Conservation (phyloP, 1,140 invertebrate genomes). For the Agrilus planipennis region DNA sequence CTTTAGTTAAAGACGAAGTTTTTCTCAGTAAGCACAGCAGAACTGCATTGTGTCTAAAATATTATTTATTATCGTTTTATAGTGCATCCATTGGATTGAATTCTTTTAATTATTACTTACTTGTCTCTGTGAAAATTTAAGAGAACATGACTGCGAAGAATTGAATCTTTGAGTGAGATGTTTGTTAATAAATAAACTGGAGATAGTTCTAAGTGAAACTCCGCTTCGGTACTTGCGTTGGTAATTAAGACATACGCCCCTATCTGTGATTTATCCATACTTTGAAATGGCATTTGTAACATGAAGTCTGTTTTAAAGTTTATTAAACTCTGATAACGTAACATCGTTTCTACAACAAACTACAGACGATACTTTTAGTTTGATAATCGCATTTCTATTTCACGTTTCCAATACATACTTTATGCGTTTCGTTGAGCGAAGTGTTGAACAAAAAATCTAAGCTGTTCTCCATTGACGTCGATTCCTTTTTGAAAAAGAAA, state of each 20-base stretch:
- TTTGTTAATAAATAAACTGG: not conserved
- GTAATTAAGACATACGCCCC: not conserved
- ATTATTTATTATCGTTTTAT: too few species aligned
- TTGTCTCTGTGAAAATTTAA: not conserved
- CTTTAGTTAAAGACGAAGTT: too few species aligned
- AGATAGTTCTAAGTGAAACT: not conserved
- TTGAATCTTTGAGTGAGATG: not conserved
- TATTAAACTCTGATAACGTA: slow-evolving; percentile 37
- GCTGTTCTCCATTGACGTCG: slow-evolving; percentile 46
- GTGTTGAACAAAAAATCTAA: slow-evolving; percentile 30
- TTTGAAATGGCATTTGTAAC: slow-evolving; percentile 40
- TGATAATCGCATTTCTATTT: not conserved
- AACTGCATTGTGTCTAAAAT: too few species aligned
- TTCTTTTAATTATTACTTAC: not conserved
- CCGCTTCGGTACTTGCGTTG: not conserved
- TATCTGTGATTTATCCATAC: slow-evolving; percentile 21
- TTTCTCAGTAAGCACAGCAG: too few species aligned
- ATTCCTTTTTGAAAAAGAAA: slow-evolving; percentile 51
- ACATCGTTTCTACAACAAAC: slow-evolving; percentile 38
- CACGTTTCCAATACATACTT: slow-evolving; percentile 10
- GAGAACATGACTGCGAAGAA: not conserved
- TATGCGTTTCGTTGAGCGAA: slow-evolving; percentile 6
- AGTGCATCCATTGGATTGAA: too few species aligned
- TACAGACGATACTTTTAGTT: slow-evolving; percentile 12
- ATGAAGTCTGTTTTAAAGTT: slow-evolving; percentile 35